phyloP scores from a whole-genome alignment of 2,797 vertebrate genomes.

The Potorous gilbertii region DNA sequence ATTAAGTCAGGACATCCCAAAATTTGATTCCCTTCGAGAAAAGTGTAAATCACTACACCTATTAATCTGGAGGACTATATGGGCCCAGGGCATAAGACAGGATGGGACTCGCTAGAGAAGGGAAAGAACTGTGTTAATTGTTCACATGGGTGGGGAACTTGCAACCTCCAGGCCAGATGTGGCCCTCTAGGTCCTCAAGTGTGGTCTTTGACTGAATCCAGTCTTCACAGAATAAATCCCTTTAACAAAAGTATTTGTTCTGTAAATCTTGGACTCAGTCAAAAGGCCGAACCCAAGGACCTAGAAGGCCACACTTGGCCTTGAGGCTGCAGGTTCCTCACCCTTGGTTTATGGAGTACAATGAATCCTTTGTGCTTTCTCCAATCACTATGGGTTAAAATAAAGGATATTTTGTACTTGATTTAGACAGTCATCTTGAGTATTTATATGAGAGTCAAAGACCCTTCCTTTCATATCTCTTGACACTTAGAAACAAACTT shows the following conservation, averaged over 20 bases:
- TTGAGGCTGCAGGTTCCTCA: no score
- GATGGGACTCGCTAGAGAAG: background rate
- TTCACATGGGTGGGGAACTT: background rate
- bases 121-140: background rate
- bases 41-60: background rate
- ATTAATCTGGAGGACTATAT: background rate
- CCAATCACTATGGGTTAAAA: background rate
- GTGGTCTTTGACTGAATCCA: no score
- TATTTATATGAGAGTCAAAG: background rate
- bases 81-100: background rate
- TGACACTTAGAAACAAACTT: background rate
- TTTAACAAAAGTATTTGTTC: no score
- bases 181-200: no score
- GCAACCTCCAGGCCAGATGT: no score
- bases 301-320: no score
- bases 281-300: no score
- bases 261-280: no score
- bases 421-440: background rate
- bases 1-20: background rate
- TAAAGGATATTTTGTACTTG: background rate
- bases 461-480: background rate
- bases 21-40: background rate
- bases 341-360: background rate
- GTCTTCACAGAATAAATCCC: no score
- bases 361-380: background rate